These are phyloP conservation scores for Hephaestus fuliginosus DNA, from an alignment of 2,797 vertebrate genomes.

Conservation along the genomic window DNA sequence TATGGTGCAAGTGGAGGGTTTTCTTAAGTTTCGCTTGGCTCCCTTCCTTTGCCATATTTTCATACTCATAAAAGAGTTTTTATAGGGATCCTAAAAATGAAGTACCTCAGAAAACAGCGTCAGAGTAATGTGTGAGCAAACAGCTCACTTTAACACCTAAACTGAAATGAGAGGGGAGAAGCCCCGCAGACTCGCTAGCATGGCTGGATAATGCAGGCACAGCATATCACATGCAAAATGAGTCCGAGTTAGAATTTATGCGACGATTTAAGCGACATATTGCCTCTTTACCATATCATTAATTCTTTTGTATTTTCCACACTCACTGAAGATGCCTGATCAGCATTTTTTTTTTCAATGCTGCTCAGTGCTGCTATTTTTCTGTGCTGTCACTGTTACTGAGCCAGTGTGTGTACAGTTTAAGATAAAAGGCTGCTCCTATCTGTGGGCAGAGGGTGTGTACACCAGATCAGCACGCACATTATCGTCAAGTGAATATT, in stretches of 20 bases:
- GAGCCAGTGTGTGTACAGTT: constrained; percentile 53
- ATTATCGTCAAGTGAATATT: constrained; percentile 72
- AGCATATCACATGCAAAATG: not conserved
- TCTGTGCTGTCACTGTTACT: constrained; percentile 39
- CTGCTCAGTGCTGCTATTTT: constrained; percentile 28
- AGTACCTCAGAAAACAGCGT: constrained; percentile 12
- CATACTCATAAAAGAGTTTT: constrained; percentile 40
- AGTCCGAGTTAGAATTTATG: not conserved
- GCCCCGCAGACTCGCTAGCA: not conserved
- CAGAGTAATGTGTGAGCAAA: constrained; percentile 21
- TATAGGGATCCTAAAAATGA: constrained; percentile 25
- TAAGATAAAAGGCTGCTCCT: constrained; percentile 75
- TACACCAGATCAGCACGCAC: constrained; percentile 72
- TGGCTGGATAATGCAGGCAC: not conserved
- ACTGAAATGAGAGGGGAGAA: constrained; percentile 16
- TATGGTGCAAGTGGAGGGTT: constrained; percentile 14
- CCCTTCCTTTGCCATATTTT: constrained; percentile 40
- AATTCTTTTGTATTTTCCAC: constrained; percentile 13
- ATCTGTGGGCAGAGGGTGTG: constrained; percentile 80
- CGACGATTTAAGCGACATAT: not conserved
- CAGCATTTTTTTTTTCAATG: constrained; percentile 50
- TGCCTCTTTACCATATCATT: not conserved
- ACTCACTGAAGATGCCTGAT: constrained; percentile 49
- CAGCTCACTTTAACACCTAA: not conserved
- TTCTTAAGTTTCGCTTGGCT: constrained; percentile 21